phyloP scores from a whole-genome alignment of 2,888 invertebrate genomes.

The Catonia carolina region DNA sequence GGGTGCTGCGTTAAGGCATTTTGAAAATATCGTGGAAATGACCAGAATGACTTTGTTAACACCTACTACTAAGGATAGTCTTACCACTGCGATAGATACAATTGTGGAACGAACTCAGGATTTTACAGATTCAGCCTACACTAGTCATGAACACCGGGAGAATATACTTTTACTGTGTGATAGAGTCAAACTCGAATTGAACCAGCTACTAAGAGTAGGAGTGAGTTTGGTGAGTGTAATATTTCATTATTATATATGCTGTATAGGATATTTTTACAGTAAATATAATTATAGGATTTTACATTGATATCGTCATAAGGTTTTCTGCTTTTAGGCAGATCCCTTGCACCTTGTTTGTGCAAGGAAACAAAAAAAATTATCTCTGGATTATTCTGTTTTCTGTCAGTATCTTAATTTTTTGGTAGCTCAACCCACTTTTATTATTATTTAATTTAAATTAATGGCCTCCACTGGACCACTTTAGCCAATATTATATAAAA shows the following conservation, averaged over 20 bases:
- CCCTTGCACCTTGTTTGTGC: no score
- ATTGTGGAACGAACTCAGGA: slow-evolving; percentile 94
- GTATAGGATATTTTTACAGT: background rate
- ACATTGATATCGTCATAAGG: no score
- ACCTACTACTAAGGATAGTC: slow-evolving; percentile 61
- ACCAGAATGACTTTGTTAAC: slow-evolving; percentile 73
- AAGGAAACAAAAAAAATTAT: no score
- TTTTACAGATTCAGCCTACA: slow-evolving; percentile 99
- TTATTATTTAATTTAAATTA: no score
- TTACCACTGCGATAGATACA: slow-evolving; percentile 80
- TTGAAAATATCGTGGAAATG: slow-evolving; percentile 80
- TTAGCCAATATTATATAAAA: no score
- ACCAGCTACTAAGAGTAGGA: slow-evolving; percentile 79
- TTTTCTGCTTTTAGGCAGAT: no score
- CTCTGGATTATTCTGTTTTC: no score
- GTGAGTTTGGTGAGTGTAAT: slow-evolving; percentile 63
- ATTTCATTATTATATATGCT: background rate
- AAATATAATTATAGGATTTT: no score
- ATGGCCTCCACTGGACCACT: no score
- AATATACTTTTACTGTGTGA: slow-evolving; percentile 78
- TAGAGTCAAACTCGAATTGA: slow-evolving; percentile 83
- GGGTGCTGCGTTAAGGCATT: slow-evolving; percentile 71
- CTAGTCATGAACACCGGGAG: slow-evolving; percentile 93
- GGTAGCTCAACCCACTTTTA: no score
- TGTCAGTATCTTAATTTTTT: no score